Conservation (phyloP, 2,888 invertebrate species). For the Drosophila neonasuta region DNA sequence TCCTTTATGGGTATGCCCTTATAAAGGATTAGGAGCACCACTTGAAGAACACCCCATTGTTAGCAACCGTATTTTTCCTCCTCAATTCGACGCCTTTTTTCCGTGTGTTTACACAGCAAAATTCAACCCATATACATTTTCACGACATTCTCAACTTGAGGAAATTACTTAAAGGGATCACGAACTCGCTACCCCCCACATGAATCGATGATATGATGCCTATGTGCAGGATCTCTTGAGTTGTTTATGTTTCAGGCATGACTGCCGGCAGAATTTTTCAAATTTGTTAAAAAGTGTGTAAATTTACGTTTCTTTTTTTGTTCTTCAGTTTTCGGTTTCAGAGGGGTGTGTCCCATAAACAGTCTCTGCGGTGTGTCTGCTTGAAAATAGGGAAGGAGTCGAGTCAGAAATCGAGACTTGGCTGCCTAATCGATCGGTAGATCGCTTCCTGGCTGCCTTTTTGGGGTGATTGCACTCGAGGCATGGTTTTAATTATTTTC, state of each 20-base stretch:
- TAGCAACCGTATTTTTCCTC: constrained; percentile 42
- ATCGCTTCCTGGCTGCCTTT: constrained; percentile 51
- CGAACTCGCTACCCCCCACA: constrained; percentile 50
- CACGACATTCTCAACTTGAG: constrained; percentile 65
- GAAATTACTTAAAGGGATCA: constrained; percentile 77
- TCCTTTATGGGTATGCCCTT: constrained; percentile 61
- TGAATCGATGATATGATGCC: constrained; percentile 11
- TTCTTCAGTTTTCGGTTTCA: constrained; percentile 19
- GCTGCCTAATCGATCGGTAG: constrained; percentile 73
- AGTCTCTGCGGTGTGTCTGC: constrained; percentile 64
- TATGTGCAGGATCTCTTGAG: constrained; percentile 61
- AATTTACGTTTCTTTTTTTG: constrained; percentile 63
- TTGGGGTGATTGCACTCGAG: constrained; percentile 73
- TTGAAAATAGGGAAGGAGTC: constrained; percentile 31
- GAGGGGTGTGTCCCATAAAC: constrained; percentile 74
- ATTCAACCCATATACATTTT: constrained; percentile 63
- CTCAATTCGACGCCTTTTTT: constrained; percentile 64
- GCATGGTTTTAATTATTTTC: constrained; percentile 56
- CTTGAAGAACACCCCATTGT: constrained; percentile 56
- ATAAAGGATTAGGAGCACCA: constrained; percentile 62
- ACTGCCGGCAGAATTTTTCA: constrained; percentile 68
- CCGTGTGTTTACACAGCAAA: constrained; percentile 75
- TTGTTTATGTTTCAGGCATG: constrained; percentile 77
- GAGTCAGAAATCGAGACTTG: constrained; percentile 40
- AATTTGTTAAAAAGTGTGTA: constrained; percentile 77